phyloP scores from a whole-genome alignment of 2,113 vertebrate genomes.

The Pycnonotus jocosus region DNA sequence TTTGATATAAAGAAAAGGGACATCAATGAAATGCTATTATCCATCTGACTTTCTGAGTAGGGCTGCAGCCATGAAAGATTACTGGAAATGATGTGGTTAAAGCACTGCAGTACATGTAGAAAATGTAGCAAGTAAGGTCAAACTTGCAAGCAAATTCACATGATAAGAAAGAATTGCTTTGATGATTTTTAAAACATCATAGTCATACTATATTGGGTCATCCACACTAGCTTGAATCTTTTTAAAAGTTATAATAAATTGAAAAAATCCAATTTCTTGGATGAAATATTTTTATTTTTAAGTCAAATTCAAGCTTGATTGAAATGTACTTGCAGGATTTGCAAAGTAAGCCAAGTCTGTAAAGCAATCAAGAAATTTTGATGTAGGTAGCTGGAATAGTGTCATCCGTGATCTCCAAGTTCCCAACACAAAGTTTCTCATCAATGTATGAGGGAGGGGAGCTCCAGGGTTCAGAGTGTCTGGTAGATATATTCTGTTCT shows the following conservation, averaged over 20 bases:
- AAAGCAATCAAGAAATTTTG: constrained; percentile 42
- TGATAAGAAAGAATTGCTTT: constrained; percentile 35
- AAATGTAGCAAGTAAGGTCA: constrained; percentile 35
- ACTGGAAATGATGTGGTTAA: constrained; percentile 9
- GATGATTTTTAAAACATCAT: constrained; percentile 36
- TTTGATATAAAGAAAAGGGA: neutral
- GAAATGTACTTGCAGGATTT: constrained; percentile 47
- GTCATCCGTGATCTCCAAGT: neutral
- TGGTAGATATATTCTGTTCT: neutral
- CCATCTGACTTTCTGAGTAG: neutral
- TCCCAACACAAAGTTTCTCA: neutral
- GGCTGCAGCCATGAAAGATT: neutral
- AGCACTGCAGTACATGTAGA: neutral
- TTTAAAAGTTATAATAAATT: constrained; percentile 45
- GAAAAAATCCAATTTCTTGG: constrained; percentile 64
- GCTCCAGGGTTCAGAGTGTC: neutral
- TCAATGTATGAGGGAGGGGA: neutral
- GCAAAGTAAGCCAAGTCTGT: constrained; percentile 44
- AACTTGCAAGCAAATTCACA: constrained; percentile 38
- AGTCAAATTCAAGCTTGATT: constrained; percentile 56
- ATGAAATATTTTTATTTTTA: constrained; percentile 66
- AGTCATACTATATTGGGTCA: constrained; percentile 29
- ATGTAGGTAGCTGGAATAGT: neutral
- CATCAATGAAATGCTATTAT: neutral
- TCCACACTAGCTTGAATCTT: constrained; percentile 34